These are phyloP conservation scores for Apotomis capreana DNA, from an alignment of 2,888 invertebrate species.

Conservation along the genomic window DNA sequence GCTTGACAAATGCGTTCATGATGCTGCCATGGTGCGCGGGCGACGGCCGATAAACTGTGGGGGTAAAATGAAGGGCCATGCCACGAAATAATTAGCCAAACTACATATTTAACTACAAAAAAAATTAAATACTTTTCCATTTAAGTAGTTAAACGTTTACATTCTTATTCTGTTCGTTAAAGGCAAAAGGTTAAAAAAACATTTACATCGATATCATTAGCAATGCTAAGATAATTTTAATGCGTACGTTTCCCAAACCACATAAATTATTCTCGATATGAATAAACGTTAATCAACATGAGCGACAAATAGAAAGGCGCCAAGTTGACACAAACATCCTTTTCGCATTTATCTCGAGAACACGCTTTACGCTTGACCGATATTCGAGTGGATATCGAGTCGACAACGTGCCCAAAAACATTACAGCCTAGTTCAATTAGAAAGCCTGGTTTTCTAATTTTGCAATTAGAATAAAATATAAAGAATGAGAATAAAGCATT, in stretches of 20 bases:
- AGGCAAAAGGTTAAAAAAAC: neutral
- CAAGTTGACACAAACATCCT: conserved; percentile 36
- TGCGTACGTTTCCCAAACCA: neutral
- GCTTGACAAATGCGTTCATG: too few relatives aligned
- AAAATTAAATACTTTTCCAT: too few relatives aligned
- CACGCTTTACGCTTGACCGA: conserved; percentile 38
- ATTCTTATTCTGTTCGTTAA: neutral
- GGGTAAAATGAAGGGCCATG: too few relatives aligned
- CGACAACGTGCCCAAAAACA: neutral
- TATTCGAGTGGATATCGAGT: conserved; percentile 28
- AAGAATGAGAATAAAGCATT: neutral
- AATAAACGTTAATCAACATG: conserved; percentile 10
- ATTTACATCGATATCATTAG: neutral
- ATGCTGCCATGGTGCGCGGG: too few relatives aligned
- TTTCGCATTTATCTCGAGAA: conserved; percentile 37
- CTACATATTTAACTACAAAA: too few relatives aligned
- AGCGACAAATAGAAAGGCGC: conserved; percentile 38
- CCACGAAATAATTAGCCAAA: too few relatives aligned
- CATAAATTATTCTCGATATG: conserved; percentile 11
- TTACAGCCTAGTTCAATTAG: neutral
- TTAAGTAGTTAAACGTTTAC: too few relatives aligned
- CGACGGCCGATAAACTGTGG: too few relatives aligned
- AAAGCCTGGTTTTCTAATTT: too few relatives aligned
- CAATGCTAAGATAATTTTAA: conserved; percentile 4
- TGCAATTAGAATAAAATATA: too few relatives aligned